Conservation (phyloP, 1,140 invertebrate species). For the Drosophila guanche region DNA sequence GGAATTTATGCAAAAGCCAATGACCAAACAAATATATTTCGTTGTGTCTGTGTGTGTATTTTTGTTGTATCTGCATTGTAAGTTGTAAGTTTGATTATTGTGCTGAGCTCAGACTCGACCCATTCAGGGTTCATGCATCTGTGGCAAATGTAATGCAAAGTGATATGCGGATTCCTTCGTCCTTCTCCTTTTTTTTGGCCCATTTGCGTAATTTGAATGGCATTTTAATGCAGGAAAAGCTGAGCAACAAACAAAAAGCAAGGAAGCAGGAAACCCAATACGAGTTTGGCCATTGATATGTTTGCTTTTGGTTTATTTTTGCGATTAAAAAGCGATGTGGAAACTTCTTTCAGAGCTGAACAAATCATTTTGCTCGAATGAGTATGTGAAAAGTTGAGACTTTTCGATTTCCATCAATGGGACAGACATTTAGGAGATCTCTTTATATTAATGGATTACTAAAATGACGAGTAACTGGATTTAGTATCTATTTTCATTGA, state of each 20-base stretch:
- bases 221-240: slow-evolving; percentile 45
- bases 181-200: slow-evolving; percentile 4
- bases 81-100: slow-evolving; percentile 63
- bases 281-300: slow-evolving; percentile 8
- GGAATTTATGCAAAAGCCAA: slow-evolving; percentile 65
- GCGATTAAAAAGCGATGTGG: too few relatives aligned
- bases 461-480: too few relatives aligned
- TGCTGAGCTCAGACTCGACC: slow-evolving; percentile 41
- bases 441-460: too few relatives aligned
- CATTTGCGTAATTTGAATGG: slow-evolving; percentile 49
- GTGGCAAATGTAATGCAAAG: slow-evolving; percentile 52
- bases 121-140: slow-evolving; percentile 47
- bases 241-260: background rate
- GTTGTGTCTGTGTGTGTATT: slow-evolving; percentile 4
- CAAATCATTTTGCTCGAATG: too few relatives aligned
- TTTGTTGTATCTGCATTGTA: slow-evolving; percentile 34
- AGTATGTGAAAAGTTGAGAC: too few relatives aligned
- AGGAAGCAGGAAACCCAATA: slow-evolving; percentile 11
- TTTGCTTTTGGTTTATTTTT: background rate
- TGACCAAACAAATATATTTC: slow-evolving; percentile 32
- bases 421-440: too few relatives aligned
- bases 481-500: too few relatives aligned
- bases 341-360: too few relatives aligned
- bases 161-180: slow-evolving; percentile 37
- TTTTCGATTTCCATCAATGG: too few relatives aligned